Conservation (phyloP, 1,140 invertebrate species). For the Contarinia nasturtii region DNA sequence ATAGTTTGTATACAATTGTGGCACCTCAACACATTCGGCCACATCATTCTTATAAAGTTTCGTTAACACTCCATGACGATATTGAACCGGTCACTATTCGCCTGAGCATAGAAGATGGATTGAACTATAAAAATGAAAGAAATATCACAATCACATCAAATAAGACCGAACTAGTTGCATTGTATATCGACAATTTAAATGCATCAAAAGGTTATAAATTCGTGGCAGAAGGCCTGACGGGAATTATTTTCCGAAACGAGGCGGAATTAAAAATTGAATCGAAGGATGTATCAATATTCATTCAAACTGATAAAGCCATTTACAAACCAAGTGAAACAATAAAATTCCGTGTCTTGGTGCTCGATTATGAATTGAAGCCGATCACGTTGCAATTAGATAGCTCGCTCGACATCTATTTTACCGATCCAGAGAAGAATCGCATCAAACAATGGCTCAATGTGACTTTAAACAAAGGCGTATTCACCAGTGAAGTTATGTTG, state of each 20-base stretch:
- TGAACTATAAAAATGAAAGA: constrained; percentile 43
- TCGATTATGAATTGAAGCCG: constrained; percentile 54
- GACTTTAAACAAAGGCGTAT: constrained; percentile 51
- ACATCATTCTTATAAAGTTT: constrained; percentile 64
- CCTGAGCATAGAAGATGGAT: constrained; percentile 49
- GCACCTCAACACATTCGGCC: constrained; percentile 63
- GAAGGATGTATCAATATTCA: constrained; percentile 75
- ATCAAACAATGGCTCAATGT: constrained; percentile 59
- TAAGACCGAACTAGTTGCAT: constrained; percentile 36
- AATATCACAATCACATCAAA: constrained; percentile 44
- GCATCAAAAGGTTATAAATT: constrained; percentile 55
- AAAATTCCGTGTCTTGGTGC: constrained; percentile 64
- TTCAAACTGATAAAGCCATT: constrained; percentile 87
- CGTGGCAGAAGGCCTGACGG: constrained; percentile 45
- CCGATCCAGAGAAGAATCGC: constrained; percentile 14
- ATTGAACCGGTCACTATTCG: constrained; percentile 35
- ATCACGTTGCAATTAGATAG: constrained; percentile 17
- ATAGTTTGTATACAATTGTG: constrained; percentile 55
- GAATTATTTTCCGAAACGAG: constrained; percentile 51
- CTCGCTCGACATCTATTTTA: neutral
- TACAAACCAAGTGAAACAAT: constrained; percentile 78
- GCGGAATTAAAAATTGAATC: constrained; percentile 53
- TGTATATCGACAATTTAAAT: constrained; percentile 57
- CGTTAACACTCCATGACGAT: constrained; percentile 43
- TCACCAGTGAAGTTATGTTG: constrained; percentile 56